phyloP scores from a whole-genome alignment of 2,113 vertebrate genomes.

The Brienomyrus longianalis region DNA sequence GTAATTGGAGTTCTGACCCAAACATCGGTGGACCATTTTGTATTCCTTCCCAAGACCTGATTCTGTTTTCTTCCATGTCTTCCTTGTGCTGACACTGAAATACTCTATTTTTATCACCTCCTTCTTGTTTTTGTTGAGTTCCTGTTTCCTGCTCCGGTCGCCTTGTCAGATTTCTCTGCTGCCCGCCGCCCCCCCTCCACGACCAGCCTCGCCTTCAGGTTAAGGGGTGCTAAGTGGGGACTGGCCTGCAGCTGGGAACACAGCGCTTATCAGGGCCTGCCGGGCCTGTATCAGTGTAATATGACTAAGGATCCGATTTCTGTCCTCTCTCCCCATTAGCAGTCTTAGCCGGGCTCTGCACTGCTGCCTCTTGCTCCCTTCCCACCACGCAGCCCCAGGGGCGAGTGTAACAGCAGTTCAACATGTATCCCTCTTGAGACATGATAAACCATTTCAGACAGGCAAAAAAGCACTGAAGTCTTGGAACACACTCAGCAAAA shows the following conservation, averaged over 20 bases:
- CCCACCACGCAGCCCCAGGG: not conserved
- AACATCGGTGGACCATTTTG: not conserved
- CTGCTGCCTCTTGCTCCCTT: not conserved
- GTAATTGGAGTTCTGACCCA: not conserved
- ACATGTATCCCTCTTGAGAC: not conserved
- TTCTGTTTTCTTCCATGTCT: not conserved
- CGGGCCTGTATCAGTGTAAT: not conserved
- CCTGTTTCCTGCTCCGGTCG: not conserved
- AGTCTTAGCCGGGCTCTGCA: not conserved
- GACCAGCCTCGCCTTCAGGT: not conserved
- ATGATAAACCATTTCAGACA: not conserved
- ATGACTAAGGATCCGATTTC: not conserved
- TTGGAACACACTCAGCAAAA: not conserved
- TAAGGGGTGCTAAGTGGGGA: not conserved
- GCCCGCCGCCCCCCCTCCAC: too few relatives aligned
- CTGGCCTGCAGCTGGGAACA: not conserved
- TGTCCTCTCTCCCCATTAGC: not conserved
- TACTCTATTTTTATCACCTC: not conserved
- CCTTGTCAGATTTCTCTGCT: not conserved
- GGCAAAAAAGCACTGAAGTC: not conserved
- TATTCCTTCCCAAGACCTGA: not conserved
- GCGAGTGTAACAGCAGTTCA: not conserved
- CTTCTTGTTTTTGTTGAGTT: not conserved
- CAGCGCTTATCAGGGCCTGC: not conserved
- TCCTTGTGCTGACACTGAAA: not conserved